A percentile compares a stretch with the other conserved stretches of the same genome.
Evolutionary conservation across 2,888 invertebrate species (phyloP).

Genomic region (Heliconius ismenius): DNA sequence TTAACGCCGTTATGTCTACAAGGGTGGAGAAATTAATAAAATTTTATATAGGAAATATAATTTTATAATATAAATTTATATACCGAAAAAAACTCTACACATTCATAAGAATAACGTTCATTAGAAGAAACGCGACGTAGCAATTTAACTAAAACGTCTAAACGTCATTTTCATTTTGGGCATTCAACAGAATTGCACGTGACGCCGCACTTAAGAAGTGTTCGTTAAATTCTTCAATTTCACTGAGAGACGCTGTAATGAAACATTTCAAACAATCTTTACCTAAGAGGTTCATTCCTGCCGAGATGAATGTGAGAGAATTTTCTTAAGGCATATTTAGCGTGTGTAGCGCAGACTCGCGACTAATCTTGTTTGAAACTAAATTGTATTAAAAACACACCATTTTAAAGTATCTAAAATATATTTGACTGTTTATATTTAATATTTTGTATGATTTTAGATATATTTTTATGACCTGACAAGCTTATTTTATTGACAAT

Average conservation of each 20-base stretch:
- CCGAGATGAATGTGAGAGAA: constrained; percentile 56
- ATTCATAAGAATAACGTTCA: constrained; percentile 11
- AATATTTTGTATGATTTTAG: neutral
- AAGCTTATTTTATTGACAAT: too few relatives aligned
- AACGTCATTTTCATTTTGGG: constrained; percentile 38
- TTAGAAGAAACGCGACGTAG: constrained; percentile 8
- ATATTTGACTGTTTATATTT: neutral
- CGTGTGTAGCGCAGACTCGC: constrained; percentile 40
- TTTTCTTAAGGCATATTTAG: constrained; percentile 56
- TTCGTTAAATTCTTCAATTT: constrained; percentile 44
- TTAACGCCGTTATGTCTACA: too few relatives aligned
- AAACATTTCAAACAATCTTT: constrained; percentile 48
- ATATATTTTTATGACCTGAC: too few relatives aligned
- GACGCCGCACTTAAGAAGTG: constrained; percentile 32
- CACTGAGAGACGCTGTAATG: constrained; percentile 48
- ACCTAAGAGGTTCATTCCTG: constrained; percentile 47
- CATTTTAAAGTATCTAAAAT: neutral
- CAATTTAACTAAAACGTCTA: constrained; percentile 37
- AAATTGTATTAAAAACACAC: neutral
- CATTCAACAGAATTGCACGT: constrained; percentile 36
- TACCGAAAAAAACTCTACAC: neutral
- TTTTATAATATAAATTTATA: neutral
- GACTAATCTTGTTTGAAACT: constrained; percentile 7
- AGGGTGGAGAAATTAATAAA: too few relatives aligned
- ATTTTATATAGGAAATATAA: too few relatives aligned